Evolutionary conservation across 2,888 invertebrate genomes (phyloP).

Genomic region (Cabera pusaria): DNA sequence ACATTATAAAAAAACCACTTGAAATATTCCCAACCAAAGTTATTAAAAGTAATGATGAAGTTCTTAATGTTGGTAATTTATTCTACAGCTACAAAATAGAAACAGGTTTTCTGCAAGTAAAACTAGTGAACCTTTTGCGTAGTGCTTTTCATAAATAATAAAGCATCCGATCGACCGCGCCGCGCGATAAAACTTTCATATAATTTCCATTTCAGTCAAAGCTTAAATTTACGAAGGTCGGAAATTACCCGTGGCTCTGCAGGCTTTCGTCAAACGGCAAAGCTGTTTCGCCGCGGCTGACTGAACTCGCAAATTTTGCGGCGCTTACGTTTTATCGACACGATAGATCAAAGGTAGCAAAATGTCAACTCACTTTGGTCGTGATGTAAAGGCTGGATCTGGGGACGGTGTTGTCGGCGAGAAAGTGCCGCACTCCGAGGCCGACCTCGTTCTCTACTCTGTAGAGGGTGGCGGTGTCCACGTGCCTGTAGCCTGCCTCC

Average conservation of each 20-base stretch:
- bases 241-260: constrained; percentile 28
- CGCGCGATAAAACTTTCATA: constrained; percentile 30
- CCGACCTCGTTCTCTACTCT: constrained; percentile 90
- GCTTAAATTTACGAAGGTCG: constrained; percentile 31
- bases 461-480: constrained; percentile 92
- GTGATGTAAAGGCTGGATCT: constrained; percentile 90
- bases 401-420: constrained; percentile 84
- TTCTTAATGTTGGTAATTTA: too few relatives aligned
- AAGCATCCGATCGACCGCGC: constrained; percentile 24
- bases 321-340: constrained; percentile 26
- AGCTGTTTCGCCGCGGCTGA: constrained; percentile 28
- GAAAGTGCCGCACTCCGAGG: constrained; percentile 86
- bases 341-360: constrained; percentile 25
- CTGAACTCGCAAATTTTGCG: constrained; percentile 28
- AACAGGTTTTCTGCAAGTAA: too few relatives aligned
- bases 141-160: constrained; percentile 25
- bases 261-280: constrained; percentile 32
- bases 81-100: too few relatives aligned
- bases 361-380: constrained; percentile 85
- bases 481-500: constrained; percentile 90
- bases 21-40: too few relatives aligned
- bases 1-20: too few relatives aligned
- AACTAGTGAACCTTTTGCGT: constrained; percentile 23
- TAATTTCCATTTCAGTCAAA: constrained; percentile 31
- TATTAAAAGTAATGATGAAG: too few relatives aligned